Evolutionary conservation across 2,797 vertebrate species (phyloP).

Genomic region (Falco rusticolus): DNA sequence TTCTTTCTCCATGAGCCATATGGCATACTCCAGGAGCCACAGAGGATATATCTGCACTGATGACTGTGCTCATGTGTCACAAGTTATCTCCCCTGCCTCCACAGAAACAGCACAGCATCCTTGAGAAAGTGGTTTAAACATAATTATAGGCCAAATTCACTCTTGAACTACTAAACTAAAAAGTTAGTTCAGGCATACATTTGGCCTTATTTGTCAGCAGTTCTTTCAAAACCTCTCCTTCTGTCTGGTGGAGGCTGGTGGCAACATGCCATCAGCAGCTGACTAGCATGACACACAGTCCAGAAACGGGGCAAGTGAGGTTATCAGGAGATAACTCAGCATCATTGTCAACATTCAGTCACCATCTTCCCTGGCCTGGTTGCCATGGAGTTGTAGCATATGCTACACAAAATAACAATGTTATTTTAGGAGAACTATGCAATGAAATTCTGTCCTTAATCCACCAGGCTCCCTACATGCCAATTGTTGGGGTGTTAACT

Average conservation of each 20-base stretch:
- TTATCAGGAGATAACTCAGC: conserved; percentile 52
- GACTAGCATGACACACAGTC: background rate
- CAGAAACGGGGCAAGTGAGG: background rate
- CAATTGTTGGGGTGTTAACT: background rate
- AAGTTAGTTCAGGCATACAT: background rate
- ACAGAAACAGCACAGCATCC: background rate
- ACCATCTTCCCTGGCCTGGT: background rate
- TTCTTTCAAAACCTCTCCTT: background rate
- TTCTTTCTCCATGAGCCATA: background rate
- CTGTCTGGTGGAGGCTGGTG: background rate
- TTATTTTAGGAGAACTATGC: conserved; percentile 68
- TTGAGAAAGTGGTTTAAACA: background rate
- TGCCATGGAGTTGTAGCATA: conserved; percentile 49
- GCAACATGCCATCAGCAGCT: conserved; percentile 28
- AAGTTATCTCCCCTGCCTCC: background rate
- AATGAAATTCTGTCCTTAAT: conserved; percentile 1
- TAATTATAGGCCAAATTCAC: background rate
- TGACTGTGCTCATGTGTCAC: background rate
- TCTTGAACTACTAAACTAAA: background rate
- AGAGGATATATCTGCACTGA: background rate
- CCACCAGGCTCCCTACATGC: background rate
- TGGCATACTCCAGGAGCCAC: background rate
- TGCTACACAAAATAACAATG: conserved; percentile 21
- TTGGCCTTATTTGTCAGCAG: background rate
- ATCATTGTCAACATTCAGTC: conserved; percentile 37